Evolutionary conservation across 1,140 invertebrate species (phyloP), one percentile per base, ranked within the genome.

Genomic region (Neodiprion pinetum): DNA sequence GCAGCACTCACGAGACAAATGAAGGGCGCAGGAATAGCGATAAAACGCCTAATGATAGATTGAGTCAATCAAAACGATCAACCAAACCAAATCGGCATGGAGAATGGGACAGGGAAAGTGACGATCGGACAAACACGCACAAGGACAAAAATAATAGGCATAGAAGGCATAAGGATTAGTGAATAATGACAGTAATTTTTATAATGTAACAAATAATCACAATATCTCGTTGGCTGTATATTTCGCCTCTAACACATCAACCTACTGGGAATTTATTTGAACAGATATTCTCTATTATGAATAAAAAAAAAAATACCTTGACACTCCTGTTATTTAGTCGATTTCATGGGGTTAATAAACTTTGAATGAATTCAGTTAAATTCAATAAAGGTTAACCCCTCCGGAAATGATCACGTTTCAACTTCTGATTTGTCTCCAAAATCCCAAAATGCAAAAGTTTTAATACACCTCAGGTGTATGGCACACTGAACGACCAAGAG

Each of bases 401-500:
- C 28, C 2, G 28, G 2, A 40, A 40, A 40, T 40, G 28, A 40
- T 40, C 28, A 40, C 28, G 5, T 40, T 40, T 40, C 28, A 40
- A 40, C 28, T 40, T 40, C 28, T 3, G 28, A 40, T 40, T 40
- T 40, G 28, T 40, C 28, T 40, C 28, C 28, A 40, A 40, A 5
- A 40, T 40, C 28, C 28, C 28, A 40, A 2, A 40, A 40, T 40
- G 28, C 28, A 40, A 40, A 40, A 40, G 28, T 40, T 40, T 40
- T 40, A 40, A 5, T 40, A 40, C 0, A 1, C 2, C 28, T 40
- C 28, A 40, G 28, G 28, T 40, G 28, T 40, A 5, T 40, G 28
- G 28, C 28, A 81, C 80, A 74, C 80, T 47, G 72, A 10, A 80
- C 77, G 48, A 68, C 79, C 81, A 12, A 83, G 9, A 48, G n/a